These are phyloP conservation scores for Sarcophaga bullata DNA, from an alignment of 1,140 invertebrate species.

Conservation along the genomic window DNA sequence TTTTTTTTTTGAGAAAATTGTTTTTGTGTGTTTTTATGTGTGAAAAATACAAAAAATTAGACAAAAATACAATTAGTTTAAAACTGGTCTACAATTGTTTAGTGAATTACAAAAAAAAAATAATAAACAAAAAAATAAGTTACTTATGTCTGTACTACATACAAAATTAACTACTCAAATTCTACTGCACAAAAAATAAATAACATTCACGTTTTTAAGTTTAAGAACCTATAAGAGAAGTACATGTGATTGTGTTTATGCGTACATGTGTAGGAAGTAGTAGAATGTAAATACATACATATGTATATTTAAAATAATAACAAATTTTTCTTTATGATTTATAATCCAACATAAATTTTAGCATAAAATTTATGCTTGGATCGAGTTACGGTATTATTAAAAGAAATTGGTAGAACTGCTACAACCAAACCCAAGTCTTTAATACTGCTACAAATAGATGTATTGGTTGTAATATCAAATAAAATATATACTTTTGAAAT, in stretches of 20 bases:
- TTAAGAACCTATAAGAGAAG: background rate
- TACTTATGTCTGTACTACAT: background rate
- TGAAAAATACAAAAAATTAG: conserved; percentile 64
- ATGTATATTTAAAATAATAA: too few species aligned
- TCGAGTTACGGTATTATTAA: too few species aligned
- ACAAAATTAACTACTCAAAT: conserved; percentile 7
- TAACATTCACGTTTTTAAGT: background rate
- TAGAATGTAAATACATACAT: too few species aligned
- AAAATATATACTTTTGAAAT: conserved; percentile 37
- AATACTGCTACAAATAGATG: too few species aligned
- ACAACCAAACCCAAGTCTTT: too few species aligned
- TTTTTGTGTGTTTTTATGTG: conserved; percentile 51
- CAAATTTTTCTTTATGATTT: conserved; percentile 32
- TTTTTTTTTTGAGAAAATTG: conserved; percentile 41
- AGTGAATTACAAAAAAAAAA: conserved; percentile 52
- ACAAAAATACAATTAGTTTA: conserved; percentile 65
- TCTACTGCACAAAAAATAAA: background rate
- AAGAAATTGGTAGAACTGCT: too few species aligned
- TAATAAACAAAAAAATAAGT: conserved; percentile 47
- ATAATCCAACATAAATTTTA: background rate
- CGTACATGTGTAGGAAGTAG: conserved; percentile 41
- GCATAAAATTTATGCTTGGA: too few species aligned
- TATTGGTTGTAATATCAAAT: too few species aligned
- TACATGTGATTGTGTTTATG: conserved; percentile 22
- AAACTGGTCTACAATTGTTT: conserved; percentile 56